Evolutionary conservation across 37 sponge, comb jelly and placozoan species (phyloP).

Genomic region (Amphimedon queenslandica): DNA sequence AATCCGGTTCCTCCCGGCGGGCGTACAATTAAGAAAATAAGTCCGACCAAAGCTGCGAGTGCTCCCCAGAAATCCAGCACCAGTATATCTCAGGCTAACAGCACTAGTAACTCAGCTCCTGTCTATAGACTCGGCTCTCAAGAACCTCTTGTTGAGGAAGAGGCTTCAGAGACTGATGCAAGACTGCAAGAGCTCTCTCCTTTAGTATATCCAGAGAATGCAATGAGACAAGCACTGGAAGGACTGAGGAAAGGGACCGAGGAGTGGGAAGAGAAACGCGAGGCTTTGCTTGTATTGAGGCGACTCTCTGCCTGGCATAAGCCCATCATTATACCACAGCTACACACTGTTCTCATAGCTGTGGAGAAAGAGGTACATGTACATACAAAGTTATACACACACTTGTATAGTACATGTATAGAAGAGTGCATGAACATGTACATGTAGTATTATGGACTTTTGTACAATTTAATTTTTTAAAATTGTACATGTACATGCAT

Average conservation of each 20-base stretch:
- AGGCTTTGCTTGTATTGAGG: constrained; percentile 47
- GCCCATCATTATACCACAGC: constrained; percentile 47
- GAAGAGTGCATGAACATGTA: too few relatives aligned
- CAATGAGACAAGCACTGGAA: constrained; percentile 35
- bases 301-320: constrained; percentile 53
- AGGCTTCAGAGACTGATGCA: neutral
- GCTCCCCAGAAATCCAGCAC: neutral
- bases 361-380: constrained; percentile 64
- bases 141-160: neutral
- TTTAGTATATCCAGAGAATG: constrained; percentile 47
- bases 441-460: too few relatives aligned
- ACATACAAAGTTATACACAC: too few relatives aligned
- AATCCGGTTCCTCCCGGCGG: too few relatives aligned
- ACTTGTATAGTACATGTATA: too few relatives aligned
- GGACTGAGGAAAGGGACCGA: constrained; percentile 23
- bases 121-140: neutral
- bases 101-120: constrained; percentile 5
- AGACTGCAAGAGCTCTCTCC: constrained; percentile 28
- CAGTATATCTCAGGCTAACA: neutral
- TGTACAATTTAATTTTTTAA: too few relatives aligned
- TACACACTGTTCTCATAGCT: constrained; percentile 47
- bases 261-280: constrained; percentile 70
- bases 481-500: too few relatives aligned
- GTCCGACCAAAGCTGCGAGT: neutral
- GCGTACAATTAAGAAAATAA: too few relatives aligned